Base-by-base conservation (phyloP, 1,140 invertebrate genomes). In the Lamellibrachia luymesi region DNA sequence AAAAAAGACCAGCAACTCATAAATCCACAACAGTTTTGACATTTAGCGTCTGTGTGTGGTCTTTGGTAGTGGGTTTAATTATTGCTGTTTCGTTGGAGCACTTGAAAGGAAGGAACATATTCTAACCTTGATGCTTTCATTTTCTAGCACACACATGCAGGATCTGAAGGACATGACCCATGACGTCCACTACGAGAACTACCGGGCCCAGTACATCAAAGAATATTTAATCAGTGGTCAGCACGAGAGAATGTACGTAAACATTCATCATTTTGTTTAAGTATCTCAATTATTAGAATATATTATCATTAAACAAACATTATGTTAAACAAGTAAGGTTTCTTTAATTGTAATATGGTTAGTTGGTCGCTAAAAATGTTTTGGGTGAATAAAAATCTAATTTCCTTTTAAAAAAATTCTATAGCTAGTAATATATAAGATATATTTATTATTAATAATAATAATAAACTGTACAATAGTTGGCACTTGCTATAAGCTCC, bases 101-200 rank as follows among this genome's bases (percentile, higher is more conserved):
- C 64, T 22, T 80, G 17, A 49, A 49, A 50, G 25, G 17, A 27
- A 25, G 56, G 5, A 2, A 90, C 22, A 22, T 80, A 22, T 80
- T 80, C 17, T 80, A 80, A 80, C 64, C 64, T 80, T 80, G 17
- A 22, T 64, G 49, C 49, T 25, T 8, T 52, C 52, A 4, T 1
- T 49, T 94, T 94, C 49, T 94, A 96, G 96, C 93, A 96, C 96
- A 22, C 96, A 96, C 93, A 96, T 96, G 96, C 96, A 96, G 94
- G 96, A 96, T 94, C 94, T 96, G 56, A 96, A 96, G 90, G 96
- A 96, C 92, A 94, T 96, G 0, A 96, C 96, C 13, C 94, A 95
- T 91, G 96, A 96, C 92, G 94, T 96, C 5, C 96, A 96, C 93
- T 96, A 96, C 93, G 96, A 96, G 93, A 96, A 96, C 94, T 96